Evolutionary conservation across 2,113 vertebrate genomes (phyloP).

Genomic region (Calyptommatus sinebrachiatus): DNA sequence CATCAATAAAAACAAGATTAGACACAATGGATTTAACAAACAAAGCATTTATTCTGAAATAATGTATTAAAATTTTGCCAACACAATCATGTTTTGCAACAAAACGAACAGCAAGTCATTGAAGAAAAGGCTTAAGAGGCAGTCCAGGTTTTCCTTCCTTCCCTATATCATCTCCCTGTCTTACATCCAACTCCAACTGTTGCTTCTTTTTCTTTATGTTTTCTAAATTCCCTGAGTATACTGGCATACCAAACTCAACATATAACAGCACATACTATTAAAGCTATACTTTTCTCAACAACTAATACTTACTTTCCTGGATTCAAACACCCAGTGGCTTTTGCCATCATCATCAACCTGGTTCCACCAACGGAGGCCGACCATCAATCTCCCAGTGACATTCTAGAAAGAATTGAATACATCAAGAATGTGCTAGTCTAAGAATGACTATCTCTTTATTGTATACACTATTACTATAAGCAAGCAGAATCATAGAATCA

Average conservation of each 20-base stretch:
- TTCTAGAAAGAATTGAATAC: slow-evolving; percentile 72
- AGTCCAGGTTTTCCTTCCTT: neutral
- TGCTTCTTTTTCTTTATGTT: neutral
- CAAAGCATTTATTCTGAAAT: neutral
- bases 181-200: neutral
- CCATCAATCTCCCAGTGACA: slow-evolving; percentile 89
- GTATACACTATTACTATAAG: too few relatives aligned
- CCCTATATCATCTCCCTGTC: neutral
- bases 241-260: neutral
- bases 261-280: neutral
- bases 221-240: neutral
- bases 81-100: neutral
- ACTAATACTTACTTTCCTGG: slow-evolving; percentile 79
- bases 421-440: neutral
- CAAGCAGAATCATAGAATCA: too few relatives aligned
- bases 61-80: neutral
- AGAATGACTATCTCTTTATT: neutral
- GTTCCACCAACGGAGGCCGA: slow-evolving; percentile 97
- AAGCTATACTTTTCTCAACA: neutral
- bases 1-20: neutral
- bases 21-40: neutral
- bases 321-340: slow-evolving; percentile 93
- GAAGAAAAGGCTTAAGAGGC: neutral
- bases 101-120: neutral
- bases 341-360: slow-evolving; percentile 93